Evolutionary conservation across 2,888 invertebrate genomes (phyloP).

Genomic region (Clepsis dumicolana): DNA sequence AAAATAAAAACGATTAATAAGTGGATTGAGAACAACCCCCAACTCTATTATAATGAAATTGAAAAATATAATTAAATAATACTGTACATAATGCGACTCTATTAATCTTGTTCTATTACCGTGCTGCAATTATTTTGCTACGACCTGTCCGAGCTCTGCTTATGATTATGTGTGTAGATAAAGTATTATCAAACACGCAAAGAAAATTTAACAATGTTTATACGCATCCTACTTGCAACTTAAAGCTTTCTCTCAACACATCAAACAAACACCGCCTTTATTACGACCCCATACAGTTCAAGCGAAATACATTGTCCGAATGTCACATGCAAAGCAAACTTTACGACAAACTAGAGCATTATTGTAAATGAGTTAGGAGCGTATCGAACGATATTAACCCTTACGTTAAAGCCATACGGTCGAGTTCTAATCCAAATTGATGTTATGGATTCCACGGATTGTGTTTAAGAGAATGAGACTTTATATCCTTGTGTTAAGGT

Average conservation of each 20-base stretch:
- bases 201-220: too few relatives aligned
- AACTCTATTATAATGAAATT: too few relatives aligned
- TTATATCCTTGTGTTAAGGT: conserved; percentile 15
- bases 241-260: neutral
- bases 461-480: conserved; percentile 20
- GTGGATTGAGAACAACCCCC: too few relatives aligned
- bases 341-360: conserved; percentile 15
- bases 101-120: too few relatives aligned
- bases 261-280: neutral
- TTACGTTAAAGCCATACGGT: neutral
- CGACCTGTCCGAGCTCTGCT: too few relatives aligned
- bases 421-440: neutral
- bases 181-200: too few relatives aligned
- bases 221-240: neutral
- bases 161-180: too few relatives aligned
- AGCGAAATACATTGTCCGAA: conserved; percentile 11
- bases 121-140: too few relatives aligned
- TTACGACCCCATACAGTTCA: neutral
- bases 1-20: too few relatives aligned
- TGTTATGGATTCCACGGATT: neutral
- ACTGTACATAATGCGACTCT: too few relatives aligned
- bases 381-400: neutral
- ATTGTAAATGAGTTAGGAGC: conserved; percentile 22
- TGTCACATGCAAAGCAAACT: conserved; percentile 25
- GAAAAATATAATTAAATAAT: too few relatives aligned